Percentiles rank a stretch among this genome's conserved stretches.
phyloP scores from a whole-genome alignment of 2,113 vertebrate species.

The Chunga burmeisteri region DNA sequence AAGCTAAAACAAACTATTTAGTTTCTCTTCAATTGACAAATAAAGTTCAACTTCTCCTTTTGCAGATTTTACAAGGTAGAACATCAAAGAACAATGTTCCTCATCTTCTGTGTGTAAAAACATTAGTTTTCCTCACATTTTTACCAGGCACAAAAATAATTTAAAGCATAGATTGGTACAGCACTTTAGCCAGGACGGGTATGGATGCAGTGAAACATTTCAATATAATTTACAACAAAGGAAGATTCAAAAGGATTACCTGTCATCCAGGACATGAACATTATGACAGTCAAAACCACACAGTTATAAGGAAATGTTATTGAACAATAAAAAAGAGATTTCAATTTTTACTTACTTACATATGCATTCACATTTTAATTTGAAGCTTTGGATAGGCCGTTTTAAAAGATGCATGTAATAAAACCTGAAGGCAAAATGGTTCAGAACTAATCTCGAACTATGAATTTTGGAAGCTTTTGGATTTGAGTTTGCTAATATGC shows the following conservation, averaged over 20 bases:
- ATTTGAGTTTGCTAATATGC: neutral
- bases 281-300: neutral
- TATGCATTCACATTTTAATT: neutral
- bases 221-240: neutral
- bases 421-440: neutral
- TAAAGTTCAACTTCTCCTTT: neutral
- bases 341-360: neutral
- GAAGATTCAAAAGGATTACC: neutral
- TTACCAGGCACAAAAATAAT: neutral
- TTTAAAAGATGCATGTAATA: neutral
- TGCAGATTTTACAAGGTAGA: neutral
- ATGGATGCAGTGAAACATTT: neutral
- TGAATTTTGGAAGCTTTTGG: neutral
- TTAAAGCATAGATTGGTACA: neutral
- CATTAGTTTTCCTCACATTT: neutral
- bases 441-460: neutral
- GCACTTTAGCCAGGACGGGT: neutral
- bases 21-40: neutral
- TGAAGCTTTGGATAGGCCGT: neutral
- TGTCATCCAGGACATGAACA: neutral
- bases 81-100: neutral
- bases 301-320: neutral
- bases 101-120: neutral
- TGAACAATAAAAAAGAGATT: neutral
- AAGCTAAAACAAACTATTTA: neutral